Evolutionary conservation across 1,140 invertebrate species (phyloP), one percentile per base, ranked within the genome.

Genomic region (Arctopsyche grandis): DNA sequence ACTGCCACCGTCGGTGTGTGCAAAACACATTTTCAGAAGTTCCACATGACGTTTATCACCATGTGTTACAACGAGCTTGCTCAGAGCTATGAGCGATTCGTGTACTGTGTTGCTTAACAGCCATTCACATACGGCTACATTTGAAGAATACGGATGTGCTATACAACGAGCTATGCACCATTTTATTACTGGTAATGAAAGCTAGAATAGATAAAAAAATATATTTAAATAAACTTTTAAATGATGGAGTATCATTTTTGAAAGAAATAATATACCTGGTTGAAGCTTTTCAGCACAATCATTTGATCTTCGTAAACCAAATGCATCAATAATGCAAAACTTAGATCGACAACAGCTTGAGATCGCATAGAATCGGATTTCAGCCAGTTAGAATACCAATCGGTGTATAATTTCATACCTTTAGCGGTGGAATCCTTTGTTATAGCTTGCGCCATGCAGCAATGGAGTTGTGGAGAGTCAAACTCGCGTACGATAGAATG

Each of bases 321-420:
- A 80, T 90, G 88, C 46, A 85, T 88, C 14, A 92, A 84, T 29
- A 93, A 84, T 75, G 87, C 87, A 83, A 93, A 92, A 77, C 91
- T 88, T 16, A 93, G 87, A 82, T 91, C 88, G 7, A 93, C 84
- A 3, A 91, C 81, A 74, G 84, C 81, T 56, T 90, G 88, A 7
- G 84, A 86, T 58, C 86, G 83, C 14, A 89, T 85, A 9, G 85
- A 83, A 29, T 85, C 84, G 48, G 85, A 83, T 3, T 83, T 83
- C 26, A 92, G 83, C 85, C 91, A 89, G 0, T 83, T 83, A 14
- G 85, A 86, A 60, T 92, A 85, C 63, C 85, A 86, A 63, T 89
- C 83, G 16, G 89, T 83, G 76, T 90, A 90, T 69, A 92, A 87
- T 9, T 85, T 83, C 0, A 86, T 81, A 3, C 91, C 24, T 29